phyloP scores from a whole-genome alignment of 2,113 vertebrate genomes.

The Burhinus oedicnemus region DNA sequence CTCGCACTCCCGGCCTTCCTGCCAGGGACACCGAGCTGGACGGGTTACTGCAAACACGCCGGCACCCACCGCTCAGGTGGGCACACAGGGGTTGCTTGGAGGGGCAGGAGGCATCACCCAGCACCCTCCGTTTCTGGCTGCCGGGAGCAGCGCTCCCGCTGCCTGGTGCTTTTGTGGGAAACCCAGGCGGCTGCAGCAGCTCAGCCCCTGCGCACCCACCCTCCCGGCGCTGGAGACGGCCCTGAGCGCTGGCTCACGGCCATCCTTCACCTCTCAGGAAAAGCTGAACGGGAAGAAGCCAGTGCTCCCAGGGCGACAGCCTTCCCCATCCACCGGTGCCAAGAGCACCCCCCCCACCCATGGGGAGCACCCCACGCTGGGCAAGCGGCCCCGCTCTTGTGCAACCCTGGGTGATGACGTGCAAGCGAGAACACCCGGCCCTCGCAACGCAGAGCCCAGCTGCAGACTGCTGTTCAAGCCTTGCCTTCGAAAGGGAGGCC shows the following conservation, averaged over 20 bases:
- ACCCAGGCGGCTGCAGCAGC: neutral
- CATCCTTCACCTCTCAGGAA: neutral
- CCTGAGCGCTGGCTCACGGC: rapidly evolving
- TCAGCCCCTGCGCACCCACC: neutral
- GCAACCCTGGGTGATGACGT: rapidly evolving
- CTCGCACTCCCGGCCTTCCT: neutral
- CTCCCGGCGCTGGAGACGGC: neutral
- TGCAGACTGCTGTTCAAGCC: neutral
- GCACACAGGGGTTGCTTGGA: neutral
- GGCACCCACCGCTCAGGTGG: neutral
- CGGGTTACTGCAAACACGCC: rapidly evolving
- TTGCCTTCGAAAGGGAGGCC: too few species aligned
- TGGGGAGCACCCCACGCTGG: neutral
- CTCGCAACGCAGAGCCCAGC: rapidly evolving
- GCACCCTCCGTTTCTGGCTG: neutral
- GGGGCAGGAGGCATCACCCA: neutral
- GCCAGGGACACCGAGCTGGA: neutral
- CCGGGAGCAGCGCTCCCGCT: neutral
- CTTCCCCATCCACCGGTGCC: neutral
- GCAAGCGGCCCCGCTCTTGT: rapidly evolving
- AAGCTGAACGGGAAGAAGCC: neutral
- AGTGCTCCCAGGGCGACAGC: neutral
- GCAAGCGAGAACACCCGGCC: neutral
- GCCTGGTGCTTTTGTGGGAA: neutral
- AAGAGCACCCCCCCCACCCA: neutral